phyloP scores from a whole-genome alignment of 2,113 vertebrate genomes.

The Trinectes maculatus region DNA sequence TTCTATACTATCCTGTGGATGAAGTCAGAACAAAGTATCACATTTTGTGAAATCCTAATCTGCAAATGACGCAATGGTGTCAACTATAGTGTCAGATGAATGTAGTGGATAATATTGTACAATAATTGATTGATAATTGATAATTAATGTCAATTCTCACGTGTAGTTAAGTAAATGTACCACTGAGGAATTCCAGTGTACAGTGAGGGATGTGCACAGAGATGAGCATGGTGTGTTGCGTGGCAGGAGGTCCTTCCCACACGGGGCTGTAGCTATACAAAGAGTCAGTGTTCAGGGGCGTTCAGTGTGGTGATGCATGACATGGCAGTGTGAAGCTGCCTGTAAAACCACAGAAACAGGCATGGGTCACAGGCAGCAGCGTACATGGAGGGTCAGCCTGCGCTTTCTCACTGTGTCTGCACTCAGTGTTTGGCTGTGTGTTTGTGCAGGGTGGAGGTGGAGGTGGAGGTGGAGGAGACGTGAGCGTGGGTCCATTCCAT shows the following conservation, averaged over 20 bases:
- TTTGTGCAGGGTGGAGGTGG: constrained; percentile 50
- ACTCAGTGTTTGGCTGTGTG: constrained; percentile 41
- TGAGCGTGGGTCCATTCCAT: constrained; percentile 54
- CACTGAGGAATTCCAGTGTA: constrained; percentile 53
- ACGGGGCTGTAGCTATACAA: constrained; percentile 61
- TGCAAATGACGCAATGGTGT: neutral
- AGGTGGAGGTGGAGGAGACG: constrained; percentile 25
- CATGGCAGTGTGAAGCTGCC: constrained; percentile 69
- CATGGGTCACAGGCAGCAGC: constrained; percentile 77
- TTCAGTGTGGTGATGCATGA: constrained; percentile 67
- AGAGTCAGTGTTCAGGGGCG: constrained; percentile 75
- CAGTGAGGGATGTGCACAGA: constrained; percentile 19
- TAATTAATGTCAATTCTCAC: no score
- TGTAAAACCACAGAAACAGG: constrained; percentile 75
- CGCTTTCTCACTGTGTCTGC: constrained; percentile 60
- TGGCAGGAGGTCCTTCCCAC: constrained; percentile 56
- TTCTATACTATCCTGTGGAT: no score
- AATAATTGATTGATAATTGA: no score
- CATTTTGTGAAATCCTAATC: neutral
- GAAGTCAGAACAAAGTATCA: no score
- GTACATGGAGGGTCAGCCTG: constrained; percentile 60
- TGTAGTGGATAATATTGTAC: no score
- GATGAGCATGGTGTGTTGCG: constrained; percentile 29
- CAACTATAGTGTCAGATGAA: neutral
- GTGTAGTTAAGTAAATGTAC: no score